Conservation (phyloP, 1,140 invertebrate species). For the Lepidurus couesii region DNA sequence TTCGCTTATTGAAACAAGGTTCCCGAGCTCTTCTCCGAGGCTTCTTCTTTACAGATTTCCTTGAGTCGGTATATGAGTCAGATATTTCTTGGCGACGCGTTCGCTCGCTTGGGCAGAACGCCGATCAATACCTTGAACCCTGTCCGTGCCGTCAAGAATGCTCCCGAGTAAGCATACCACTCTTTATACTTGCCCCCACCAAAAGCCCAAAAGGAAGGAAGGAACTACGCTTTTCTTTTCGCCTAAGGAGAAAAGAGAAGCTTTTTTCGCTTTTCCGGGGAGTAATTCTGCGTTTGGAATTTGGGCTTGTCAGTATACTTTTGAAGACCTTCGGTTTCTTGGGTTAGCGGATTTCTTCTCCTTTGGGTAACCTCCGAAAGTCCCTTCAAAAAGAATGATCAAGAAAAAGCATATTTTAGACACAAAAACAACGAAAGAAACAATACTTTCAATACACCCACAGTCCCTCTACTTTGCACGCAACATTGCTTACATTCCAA, state of each 20-base stretch:
- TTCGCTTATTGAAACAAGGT: background rate
- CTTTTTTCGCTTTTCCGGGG: background rate
- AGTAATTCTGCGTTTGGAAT: background rate
- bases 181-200: background rate
- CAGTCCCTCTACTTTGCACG: no score
- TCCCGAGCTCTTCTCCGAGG: background rate
- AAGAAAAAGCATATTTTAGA: no score
- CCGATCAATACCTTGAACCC: constrained; percentile 7
- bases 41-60: background rate
- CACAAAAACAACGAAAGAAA: no score
- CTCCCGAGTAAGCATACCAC: background rate
- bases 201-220: background rate
- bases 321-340: no score
- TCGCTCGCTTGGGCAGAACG: constrained; percentile 13
- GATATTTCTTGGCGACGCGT: background rate
- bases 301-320: background rate
- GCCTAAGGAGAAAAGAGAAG: background rate
- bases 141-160: constrained; percentile 9
- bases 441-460: no score
- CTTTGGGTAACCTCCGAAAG: no score
- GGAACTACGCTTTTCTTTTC: background rate
- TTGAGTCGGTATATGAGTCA: constrained; percentile 10
- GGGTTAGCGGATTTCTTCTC: no score
- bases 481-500: no score
- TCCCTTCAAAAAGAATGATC: no score